These are phyloP conservation scores for Drosophila nigromelanica DNA, from an alignment of 1,140 invertebrate species.

Conservation along the genomic window DNA sequence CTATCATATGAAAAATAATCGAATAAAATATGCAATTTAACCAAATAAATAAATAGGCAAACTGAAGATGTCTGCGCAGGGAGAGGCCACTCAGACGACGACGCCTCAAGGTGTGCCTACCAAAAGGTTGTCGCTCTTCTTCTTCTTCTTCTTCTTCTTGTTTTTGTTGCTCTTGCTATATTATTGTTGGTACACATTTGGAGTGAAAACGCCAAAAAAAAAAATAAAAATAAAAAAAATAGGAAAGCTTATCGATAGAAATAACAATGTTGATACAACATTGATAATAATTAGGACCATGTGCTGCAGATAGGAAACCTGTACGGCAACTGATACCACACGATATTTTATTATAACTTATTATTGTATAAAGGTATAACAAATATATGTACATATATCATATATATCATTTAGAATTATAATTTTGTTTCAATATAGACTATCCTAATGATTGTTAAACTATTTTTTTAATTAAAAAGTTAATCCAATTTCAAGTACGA, in stretches of 20 bases:
- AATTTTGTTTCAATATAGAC: no score
- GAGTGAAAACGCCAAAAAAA: constrained; percentile 7
- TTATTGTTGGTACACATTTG: constrained; percentile 7
- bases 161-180: constrained; percentile 7
- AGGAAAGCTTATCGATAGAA: constrained; percentile 31
- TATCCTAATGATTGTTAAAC: no score
- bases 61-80: constrained; percentile 13
- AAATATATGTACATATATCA: neutral
- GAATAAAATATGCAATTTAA: constrained; percentile 63
- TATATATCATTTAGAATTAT: neutral
- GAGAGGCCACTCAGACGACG: constrained; percentile 15
- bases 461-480: no score
- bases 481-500: no score
- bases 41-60: constrained; percentile 35
- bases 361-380: no score
- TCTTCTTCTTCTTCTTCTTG: constrained; percentile 5
- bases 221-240: neutral
- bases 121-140: constrained; percentile 4
- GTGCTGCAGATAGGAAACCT: neutral
- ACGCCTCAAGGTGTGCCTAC: constrained; percentile 43
- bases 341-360: no score
- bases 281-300: constrained; percentile 35
- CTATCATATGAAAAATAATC: constrained; percentile 60
- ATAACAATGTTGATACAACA: constrained; percentile 26
- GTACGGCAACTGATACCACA: no score